Percentiles rank a stretch among this genome's conserved stretches.
These are phyloP conservation scores for Malthinus seriepunctatus DNA, from an alignment of 2,888 invertebrate genomes.

Conservation along the genomic window DNA sequence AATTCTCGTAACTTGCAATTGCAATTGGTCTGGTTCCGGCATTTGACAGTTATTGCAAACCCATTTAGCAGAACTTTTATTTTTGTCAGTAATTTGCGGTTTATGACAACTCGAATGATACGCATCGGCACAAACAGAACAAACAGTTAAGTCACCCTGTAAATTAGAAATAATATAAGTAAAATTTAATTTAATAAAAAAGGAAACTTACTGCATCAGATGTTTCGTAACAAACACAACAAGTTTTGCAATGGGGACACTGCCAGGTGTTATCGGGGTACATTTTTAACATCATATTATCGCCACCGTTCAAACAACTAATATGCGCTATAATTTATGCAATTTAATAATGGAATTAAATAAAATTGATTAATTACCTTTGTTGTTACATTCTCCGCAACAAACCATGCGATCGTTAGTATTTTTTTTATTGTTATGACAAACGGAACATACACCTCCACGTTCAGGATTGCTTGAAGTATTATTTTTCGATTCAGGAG, in stretches of 20 bases:
- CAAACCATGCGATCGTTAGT: slow-evolving; percentile 67
- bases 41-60: slow-evolving; percentile 69
- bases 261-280: slow-evolving; percentile 77
- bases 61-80: slow-evolving; percentile 68
- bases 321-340: slow-evolving; percentile 62
- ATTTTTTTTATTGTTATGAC: slow-evolving; percentile 62
- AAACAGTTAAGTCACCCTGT: slow-evolving; percentile 65
- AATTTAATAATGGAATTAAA: not conserved
- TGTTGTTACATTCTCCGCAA: slow-evolving; percentile 73
- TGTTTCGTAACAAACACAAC: slow-evolving; percentile 79
- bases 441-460: slow-evolving; percentile 66
- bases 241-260: slow-evolving; percentile 88
- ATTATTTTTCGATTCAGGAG: slow-evolving; percentile 50
- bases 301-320: slow-evolving; percentile 69
- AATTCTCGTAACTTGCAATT: slow-evolving; percentile 50
- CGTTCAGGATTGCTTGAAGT: slow-evolving; percentile 53
- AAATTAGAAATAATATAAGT: not conserved
- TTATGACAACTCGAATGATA: slow-evolving; percentile 83
- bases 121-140: slow-evolving; percentile 82
- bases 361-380: slow-evolving; percentile 54
- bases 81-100: slow-evolving; percentile 65
- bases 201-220: slow-evolving; percentile 68
- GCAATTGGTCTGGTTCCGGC: slow-evolving; percentile 40
- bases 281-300: slow-evolving; percentile 67
- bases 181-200: not conserved